These are phyloP conservation scores for Oreochromis spilurus DNA, from an alignment of 2,113 vertebrate genomes.

Conservation along the genomic window DNA sequence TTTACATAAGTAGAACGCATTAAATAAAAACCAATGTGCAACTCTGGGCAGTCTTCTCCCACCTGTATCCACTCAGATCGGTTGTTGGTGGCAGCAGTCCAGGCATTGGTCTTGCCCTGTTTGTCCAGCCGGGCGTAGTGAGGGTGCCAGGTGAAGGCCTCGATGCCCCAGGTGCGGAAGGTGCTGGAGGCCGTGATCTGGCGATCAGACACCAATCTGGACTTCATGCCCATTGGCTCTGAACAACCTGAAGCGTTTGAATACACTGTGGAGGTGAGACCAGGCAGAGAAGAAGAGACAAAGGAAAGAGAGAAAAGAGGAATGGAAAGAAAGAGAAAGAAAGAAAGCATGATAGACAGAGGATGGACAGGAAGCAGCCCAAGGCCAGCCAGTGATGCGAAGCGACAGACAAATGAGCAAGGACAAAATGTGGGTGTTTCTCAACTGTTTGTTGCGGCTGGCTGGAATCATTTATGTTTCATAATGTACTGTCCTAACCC, in stretches of 20 bases:
- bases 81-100: conserved; percentile 77
- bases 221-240: conserved; percentile 89
- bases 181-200: conserved; percentile 88
- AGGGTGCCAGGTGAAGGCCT: conserved; percentile 85
- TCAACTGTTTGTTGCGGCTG: not conserved
- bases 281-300: conserved; percentile 8
- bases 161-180: conserved; percentile 88
- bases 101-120: conserved; percentile 93
- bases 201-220: conserved; percentile 75
- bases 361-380: conserved; percentile 34
- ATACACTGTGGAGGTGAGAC: conserved; percentile 74
- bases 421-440: not conserved
- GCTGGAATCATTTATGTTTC: not conserved
- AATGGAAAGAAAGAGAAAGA: conserved; percentile 12
- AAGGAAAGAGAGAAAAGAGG: not conserved
- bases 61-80: conserved; percentile 92
- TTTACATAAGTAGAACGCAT: not conserved
- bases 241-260: conserved; percentile 91
- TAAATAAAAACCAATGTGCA: not conserved
- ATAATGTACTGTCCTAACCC: not conserved
- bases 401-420: not conserved
- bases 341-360: conserved; percentile 34
- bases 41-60: not conserved
- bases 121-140: conserved; percentile 87
- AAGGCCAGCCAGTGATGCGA: conserved; percentile 10